Base-by-base conservation (phyloP, 1,140 invertebrate species). In the Brachystomella parvula region DNA sequence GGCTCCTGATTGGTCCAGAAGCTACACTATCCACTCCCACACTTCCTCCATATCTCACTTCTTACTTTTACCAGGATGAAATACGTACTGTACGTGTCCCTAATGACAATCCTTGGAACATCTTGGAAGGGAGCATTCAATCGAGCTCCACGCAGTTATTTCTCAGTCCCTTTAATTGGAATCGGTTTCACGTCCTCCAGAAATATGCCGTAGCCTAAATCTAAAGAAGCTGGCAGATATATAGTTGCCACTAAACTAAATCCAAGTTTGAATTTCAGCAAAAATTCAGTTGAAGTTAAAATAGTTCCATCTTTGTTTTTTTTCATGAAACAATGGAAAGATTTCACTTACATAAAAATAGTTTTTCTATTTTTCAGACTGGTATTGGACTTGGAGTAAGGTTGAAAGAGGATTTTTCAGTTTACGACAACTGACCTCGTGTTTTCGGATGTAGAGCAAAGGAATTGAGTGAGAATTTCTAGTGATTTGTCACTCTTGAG, bases 71-170 rank as follows among this genome's bases (percentile, higher is more conserved):
- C 49, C 49, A 53, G 49, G 24, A 53, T 53, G 49, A 53, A 53
- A 53, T 53, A 53, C 49, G 49, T 24, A 53, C 15, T 24, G 9
- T 15, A 53, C 49, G 49, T 53, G 49, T 53, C 21, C 24, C 49
- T 53, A 53, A 53, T 53, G 49, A 53, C 49, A 53, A 53, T 53
- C 6, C 49, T n/a, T n/a, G n/a, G n/a, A n/a, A n/a, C 35, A 39
- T 19, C 6, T 9, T 19, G 35, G 49, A 26, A 24, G 49, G 24
- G 6, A 53, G 49, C 12, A 15, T 19, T 24, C 49, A 26, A 53
- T 53, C 49, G 21, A n/a, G 12, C 49, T 53, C 24, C 15, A 53
- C 49, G 24, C 49, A 53, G 12, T 53, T 24, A 53, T 53, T 53
- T 19, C 24, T 17, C 15, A 24, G 24, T 6, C 6, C 12, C 6